Base-by-base conservation (phyloP, 2,113 vertebrate genomes). In the Sphyrna mokarran region DNA sequence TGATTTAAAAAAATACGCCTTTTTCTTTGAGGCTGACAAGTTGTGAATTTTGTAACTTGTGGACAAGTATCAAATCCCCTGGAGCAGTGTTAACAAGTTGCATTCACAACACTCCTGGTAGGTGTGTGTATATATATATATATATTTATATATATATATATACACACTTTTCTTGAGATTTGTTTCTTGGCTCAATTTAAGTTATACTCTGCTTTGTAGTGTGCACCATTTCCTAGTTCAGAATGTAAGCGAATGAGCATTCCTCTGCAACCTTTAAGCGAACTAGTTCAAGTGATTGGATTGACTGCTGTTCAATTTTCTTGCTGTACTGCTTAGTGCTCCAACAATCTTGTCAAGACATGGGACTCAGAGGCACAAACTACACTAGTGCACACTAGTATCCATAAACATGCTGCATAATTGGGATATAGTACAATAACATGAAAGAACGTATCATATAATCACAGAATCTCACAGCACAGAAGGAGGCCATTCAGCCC, bases 1-100 rank as follows among this genome's bases (percentile, higher is more conserved):
- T 83, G 37, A 16, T 80, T 80, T 58, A 26, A 29, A 89, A 63
- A 58, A 89, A 89, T 61, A 48, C 54, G 54, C 54, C 58, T 89
- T 89, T 89, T 89, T 89, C 86, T 89, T 89, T 18, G 7, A 89
- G 54, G 86, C 86, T 89, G 86, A 89, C 86, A 89, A 89, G 43
- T 89, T 61, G 86, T 48, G 86, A 89, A 29, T 89, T 89, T 29
- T 89, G 86, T 16, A 89, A 58, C 54, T 29, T 89, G 43, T 89
- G 86, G 86, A 89, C 54, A 11, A 89, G 86, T 89, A 58, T 89
- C 10, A 89, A 89, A 23, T 61, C 86, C 86, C 54, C 86, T 61
- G 9, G 43, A 89, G 54, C 48, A 61, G 48, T 61, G 43, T 61
- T 48, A 29, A 89, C 78, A 76, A 76, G n/a, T 89, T 89, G 22